Percentiles rank a stretch among this genome's conserved stretches.
phyloP scores from a whole-genome alignment of 2,888 invertebrate genomes.

The Ophioninae sp. region DNA sequence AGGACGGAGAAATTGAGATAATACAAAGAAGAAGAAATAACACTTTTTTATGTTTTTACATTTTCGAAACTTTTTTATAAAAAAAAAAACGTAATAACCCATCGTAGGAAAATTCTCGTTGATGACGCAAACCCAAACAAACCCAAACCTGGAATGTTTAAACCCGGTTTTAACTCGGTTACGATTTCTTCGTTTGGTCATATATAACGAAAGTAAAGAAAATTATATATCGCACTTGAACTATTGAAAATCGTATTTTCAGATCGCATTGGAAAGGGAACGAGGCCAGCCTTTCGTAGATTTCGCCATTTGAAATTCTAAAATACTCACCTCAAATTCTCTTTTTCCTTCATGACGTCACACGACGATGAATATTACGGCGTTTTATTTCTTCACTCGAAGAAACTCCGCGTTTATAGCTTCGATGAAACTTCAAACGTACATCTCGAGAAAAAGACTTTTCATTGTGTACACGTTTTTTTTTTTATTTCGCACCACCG shows the following conservation, averaged over 20 bases:
- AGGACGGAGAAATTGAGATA: no score
- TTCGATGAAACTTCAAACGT: background rate
- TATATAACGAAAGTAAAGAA: background rate
- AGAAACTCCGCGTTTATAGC: background rate
- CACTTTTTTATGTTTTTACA: background rate
- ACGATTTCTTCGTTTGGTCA: no score
- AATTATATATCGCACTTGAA: background rate
- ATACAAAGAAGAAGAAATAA: no score
- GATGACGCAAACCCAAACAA: background rate
- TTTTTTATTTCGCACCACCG: background rate
- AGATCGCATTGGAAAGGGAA: background rate
- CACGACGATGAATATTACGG: constrained; percentile 8
- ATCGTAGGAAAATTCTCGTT: background rate
- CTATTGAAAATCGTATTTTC: constrained; percentile 12
- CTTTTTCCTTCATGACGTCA: constrained; percentile 45
- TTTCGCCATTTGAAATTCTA: constrained; percentile 15
- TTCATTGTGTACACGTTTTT: constrained; percentile 20
- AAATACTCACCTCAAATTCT: constrained; percentile 41
- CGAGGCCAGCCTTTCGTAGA: constrained; percentile 38
- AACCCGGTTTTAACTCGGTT: no score
- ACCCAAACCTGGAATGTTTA: no score
- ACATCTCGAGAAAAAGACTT: background rate
- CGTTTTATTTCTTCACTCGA: background rate
- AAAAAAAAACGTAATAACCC: background rate
- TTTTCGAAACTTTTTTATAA: background rate